phyloP scores from a whole-genome alignment of 2,888 invertebrate genomes.

The Pandemis corylana region DNA sequence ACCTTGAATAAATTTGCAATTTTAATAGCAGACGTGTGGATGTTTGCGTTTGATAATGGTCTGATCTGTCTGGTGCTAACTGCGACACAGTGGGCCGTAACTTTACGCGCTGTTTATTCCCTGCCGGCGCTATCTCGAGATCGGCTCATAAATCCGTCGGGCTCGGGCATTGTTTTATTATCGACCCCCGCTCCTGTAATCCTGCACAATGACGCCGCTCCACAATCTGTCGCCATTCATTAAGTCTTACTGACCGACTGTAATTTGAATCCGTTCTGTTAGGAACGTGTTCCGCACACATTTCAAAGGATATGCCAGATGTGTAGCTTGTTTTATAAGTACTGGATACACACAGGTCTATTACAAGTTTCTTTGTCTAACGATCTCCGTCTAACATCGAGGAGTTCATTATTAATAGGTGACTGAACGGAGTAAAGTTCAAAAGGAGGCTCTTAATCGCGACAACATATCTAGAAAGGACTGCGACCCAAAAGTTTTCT shows the following conservation, averaged over 20 bases:
- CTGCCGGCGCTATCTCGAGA: slow-evolving; percentile 65
- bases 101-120: slow-evolving; percentile 72
- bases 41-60: slow-evolving; percentile 39
- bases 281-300: slow-evolving; percentile 43
- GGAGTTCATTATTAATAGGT: slow-evolving; percentile 39
- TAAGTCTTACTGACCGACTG: slow-evolving; percentile 57
- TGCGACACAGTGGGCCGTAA: slow-evolving; percentile 49
- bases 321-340: slow-evolving; percentile 5
- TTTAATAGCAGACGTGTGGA: slow-evolving; percentile 36
- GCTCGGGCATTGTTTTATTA: slow-evolving; percentile 71
- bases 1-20: slow-evolving; percentile 38
- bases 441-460: slow-evolving; percentile 54
- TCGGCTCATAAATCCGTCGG: slow-evolving; percentile 70
- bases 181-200: slow-evolving; percentile 63
- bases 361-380: slow-evolving; percentile 10
- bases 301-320: slow-evolving; percentile 31
- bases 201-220: slow-evolving; percentile 62
- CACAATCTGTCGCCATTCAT: slow-evolving; percentile 68
- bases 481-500: slow-evolving; percentile 71
- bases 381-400: slow-evolving; percentile 4
- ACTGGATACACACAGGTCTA: neutral
- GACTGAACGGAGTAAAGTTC: slow-evolving; percentile 37
- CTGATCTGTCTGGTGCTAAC: slow-evolving; percentile 42
- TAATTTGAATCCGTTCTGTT: slow-evolving; percentile 49
- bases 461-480: slow-evolving; percentile 57